These are phyloP conservation scores for Portevinia maculata DNA, from an alignment of 2,888 invertebrate genomes.

Conservation along the genomic window DNA sequence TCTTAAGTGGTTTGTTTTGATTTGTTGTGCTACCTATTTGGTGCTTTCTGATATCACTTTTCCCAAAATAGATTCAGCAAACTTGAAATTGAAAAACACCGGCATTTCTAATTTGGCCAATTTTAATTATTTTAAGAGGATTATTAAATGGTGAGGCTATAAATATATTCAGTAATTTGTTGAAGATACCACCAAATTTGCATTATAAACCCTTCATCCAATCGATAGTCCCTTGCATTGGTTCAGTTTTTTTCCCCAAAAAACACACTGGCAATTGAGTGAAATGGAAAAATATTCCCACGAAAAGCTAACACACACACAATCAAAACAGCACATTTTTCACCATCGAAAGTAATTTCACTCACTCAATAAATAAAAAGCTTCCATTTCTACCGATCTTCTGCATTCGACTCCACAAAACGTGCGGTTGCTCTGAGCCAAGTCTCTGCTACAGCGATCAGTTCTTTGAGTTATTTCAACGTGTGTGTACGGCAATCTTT, in stretches of 20 bases:
- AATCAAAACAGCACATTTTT: no score
- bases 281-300: not conserved
- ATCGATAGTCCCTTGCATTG: no score
- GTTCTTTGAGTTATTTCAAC: conserved; percentile 67
- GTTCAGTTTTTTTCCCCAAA: no score
- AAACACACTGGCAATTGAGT: no score
- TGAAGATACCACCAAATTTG: no score
- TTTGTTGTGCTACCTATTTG: not conserved
- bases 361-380: not conserved
- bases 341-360: conserved; percentile 11
- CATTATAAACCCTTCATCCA: no score
- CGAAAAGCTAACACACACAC: no score
- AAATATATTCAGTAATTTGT: no score
- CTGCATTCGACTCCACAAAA: not conserved
- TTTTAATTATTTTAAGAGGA: not conserved
- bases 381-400: conserved; percentile 23
- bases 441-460: conserved; percentile 45
- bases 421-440: conserved; percentile 38
- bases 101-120: not conserved
- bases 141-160: not conserved
- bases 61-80: not conserved
- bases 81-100: not conserved
- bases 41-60: not conserved
- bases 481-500: conserved; percentile 36
- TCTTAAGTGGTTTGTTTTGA: conserved; percentile 6